These are phyloP conservation scores for Pseudomyrmex gracilis DNA, from an alignment of 1,140 invertebrate species.

Conservation along the genomic window DNA sequence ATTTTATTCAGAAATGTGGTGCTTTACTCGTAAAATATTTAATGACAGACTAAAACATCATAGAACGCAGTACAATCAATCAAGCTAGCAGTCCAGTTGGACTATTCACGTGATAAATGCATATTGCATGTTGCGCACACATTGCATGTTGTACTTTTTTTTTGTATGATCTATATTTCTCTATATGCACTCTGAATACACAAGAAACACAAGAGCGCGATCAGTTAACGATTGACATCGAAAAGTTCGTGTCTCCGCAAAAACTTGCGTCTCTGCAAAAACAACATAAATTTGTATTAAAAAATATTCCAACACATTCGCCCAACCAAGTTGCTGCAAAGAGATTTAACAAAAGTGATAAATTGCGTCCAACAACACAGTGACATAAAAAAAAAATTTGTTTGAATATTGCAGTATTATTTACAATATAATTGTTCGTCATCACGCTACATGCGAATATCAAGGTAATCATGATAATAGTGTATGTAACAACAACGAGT, in stretches of 20 bases:
- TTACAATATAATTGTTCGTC: not conserved
- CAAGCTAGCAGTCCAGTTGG: not conserved
- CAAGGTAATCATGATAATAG: slow-evolving; percentile 15
- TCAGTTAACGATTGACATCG: not conserved
- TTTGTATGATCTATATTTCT: not conserved
- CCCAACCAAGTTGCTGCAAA: not conserved
- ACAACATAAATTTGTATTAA: not conserved
- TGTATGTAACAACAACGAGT: not conserved
- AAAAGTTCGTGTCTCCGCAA: not conserved
- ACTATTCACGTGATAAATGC: slow-evolving; percentile 3
- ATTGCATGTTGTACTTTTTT: slow-evolving; percentile 18
- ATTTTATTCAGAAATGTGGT: too few species aligned
- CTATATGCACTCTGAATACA: not conserved
- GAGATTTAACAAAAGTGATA: not conserved
- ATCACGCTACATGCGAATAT: not conserved
- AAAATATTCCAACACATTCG: not conserved
- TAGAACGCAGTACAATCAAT: too few species aligned
- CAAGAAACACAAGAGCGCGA: not conserved
- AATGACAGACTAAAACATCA: too few species aligned
- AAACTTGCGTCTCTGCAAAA: not conserved
- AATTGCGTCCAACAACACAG: not conserved
- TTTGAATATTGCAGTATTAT: not conserved
- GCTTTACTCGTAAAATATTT: too few species aligned
- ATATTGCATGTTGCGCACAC: not conserved
- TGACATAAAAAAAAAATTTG: not conserved